A percentile compares a stretch with the other conserved stretches of the same genome.
phyloP scores from a whole-genome alignment of 2,888 invertebrate genomes.

The Drosophila neutralis region DNA sequence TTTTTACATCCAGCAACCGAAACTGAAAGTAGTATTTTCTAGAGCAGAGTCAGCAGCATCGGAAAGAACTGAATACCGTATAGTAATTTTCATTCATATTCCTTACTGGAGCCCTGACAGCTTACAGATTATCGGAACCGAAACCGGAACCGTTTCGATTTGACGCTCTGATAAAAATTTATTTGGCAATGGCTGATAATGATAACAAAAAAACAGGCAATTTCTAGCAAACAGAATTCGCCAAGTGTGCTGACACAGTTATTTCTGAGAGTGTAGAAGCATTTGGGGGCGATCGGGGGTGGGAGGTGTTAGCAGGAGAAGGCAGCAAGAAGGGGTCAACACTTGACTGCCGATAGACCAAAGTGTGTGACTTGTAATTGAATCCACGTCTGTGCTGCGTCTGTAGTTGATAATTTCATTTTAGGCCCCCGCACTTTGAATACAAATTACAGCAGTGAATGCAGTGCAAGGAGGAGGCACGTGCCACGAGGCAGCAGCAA shows the following conservation, averaged over 20 bases:
- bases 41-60: not conserved
- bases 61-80: not conserved
- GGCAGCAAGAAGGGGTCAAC: not conserved
- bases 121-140: not conserved
- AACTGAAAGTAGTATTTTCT: not conserved
- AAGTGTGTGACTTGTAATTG: conserved; percentile 73
- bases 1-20: not conserved
- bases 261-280: not conserved
- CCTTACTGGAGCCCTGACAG: not conserved
- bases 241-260: not conserved
- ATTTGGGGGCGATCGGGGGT: not conserved
- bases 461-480: not conserved
- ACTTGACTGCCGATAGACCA: conserved; percentile 43
- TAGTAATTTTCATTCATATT: not conserved
- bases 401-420: conserved; percentile 79
- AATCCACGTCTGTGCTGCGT: conserved; percentile 79
- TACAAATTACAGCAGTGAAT: conserved; percentile 65
- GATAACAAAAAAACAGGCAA: too few relatives aligned
- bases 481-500: not conserved
- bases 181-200: too few relatives aligned
- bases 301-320: not conserved
- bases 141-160: not conserved
- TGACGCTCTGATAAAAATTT: too few relatives aligned
- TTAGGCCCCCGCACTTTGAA: conserved; percentile 64
- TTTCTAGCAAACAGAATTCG: not conserved